These are phyloP conservation scores for Leptoteleia sp. DNA, from an alignment of 1,140 invertebrate genomes.

Conservation along the genomic window DNA sequence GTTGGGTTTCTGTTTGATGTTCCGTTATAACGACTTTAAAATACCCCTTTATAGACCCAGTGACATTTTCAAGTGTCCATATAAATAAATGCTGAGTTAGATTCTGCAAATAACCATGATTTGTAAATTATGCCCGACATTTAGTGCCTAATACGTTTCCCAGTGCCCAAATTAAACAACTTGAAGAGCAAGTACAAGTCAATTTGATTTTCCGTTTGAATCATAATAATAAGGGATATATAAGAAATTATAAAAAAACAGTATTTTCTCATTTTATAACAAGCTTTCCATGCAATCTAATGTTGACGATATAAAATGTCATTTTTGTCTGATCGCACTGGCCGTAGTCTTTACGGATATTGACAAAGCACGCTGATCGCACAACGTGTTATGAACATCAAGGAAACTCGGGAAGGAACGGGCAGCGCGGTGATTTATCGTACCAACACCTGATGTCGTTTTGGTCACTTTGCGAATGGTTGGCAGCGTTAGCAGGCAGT, in stretches of 20 bases:
- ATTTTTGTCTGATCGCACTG: conserved; percentile 9
- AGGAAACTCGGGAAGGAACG: conserved; percentile 46
- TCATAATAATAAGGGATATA: no score
- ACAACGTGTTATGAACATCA: conserved; percentile 32
- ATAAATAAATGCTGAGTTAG: no score
- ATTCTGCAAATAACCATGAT: no score
- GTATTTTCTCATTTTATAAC: not conserved
- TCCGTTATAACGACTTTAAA: no score
- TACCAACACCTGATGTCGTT: conserved; percentile 75
- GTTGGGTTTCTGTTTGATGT: no score
- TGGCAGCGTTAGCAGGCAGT: conserved; percentile 71
- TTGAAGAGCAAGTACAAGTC: no score
- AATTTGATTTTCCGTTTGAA: no score
- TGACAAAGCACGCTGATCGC: conserved; percentile 40
- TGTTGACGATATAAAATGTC: conserved; percentile 7
- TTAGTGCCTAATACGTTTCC: no score
- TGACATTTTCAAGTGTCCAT: no score
- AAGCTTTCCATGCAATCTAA: conserved; percentile 7
- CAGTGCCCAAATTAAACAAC: no score
- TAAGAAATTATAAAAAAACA: not conserved
- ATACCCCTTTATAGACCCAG: no score
- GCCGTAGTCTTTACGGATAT: conserved; percentile 39
- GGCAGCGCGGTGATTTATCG: conserved; percentile 73
- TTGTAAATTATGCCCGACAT: no score
- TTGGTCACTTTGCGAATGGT: conserved; percentile 73